These are phyloP conservation scores for Somateria mollissima DNA, from an alignment of 2,797 vertebrate species.

Conservation along the genomic window DNA sequence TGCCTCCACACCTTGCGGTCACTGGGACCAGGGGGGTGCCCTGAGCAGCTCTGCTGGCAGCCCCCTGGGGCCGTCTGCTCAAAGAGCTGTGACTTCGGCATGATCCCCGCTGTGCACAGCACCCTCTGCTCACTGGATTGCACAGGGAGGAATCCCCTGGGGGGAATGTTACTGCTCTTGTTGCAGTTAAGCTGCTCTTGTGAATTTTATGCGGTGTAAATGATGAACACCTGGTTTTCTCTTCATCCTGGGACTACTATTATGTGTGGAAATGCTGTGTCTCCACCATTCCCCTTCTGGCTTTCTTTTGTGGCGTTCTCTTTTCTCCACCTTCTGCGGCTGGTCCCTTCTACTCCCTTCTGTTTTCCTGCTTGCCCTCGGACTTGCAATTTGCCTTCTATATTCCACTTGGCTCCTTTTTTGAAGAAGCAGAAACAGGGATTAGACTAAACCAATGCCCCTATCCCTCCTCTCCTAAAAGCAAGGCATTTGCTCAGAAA, in stretches of 20 bases:
- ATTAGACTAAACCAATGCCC: rapidly evolving
- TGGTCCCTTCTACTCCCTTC: background rate
- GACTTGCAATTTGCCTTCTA: rapidly evolving
- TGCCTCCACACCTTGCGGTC: background rate
- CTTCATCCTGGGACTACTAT: rapidly evolving
- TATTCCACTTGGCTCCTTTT: background rate
- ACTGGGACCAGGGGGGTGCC: rapidly evolving
- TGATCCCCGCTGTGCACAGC: rapidly evolving
- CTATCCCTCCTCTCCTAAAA: background rate
- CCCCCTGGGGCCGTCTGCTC: rapidly evolving
- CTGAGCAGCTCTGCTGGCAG: background rate
- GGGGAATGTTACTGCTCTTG: background rate
- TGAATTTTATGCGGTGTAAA: background rate
- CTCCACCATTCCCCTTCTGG: background rate
- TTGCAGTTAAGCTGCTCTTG: rapidly evolving
- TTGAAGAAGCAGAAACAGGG: background rate
- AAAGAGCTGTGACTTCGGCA: rapidly evolving
- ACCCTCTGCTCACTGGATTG: background rate
- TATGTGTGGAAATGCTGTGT: rapidly evolving
- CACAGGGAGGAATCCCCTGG: background rate
- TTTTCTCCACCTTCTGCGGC: background rate
- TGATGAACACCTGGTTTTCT: background rate
- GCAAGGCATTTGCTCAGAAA: background rate
- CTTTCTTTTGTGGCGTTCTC: background rate
- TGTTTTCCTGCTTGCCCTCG: background rate